These are phyloP conservation scores for Spermophilus dauricus DNA, from an alignment of 2,113 vertebrate species.

Conservation along the genomic window DNA sequence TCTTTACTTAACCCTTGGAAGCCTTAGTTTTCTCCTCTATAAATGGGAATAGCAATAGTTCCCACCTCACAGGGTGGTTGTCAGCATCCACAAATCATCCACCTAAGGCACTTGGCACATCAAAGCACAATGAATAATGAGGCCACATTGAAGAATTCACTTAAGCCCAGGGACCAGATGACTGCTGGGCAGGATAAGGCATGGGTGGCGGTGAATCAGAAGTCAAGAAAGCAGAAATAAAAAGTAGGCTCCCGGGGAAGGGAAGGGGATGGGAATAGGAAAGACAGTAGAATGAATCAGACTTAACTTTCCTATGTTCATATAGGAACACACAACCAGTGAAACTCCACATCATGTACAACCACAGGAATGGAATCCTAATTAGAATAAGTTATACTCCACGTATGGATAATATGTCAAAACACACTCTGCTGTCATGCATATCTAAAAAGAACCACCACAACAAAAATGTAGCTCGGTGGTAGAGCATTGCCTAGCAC, in stretches of 20 bases:
- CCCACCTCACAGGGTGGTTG: background rate
- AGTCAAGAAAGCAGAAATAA: background rate
- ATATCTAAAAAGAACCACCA: too few species aligned
- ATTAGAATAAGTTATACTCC: too few species aligned
- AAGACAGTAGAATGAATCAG: too few species aligned
- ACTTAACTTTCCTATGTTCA: too few species aligned
- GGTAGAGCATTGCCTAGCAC: background rate
- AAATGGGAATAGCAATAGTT: background rate
- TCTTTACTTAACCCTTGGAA: background rate
- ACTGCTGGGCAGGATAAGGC: background rate
- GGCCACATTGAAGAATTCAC: background rate
- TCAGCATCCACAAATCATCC: background rate
- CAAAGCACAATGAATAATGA: background rate
- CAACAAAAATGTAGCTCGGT: background rate
- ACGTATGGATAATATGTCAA: too few species aligned
- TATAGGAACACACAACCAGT: too few species aligned
- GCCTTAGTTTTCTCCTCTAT: background rate
- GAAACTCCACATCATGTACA: too few species aligned
- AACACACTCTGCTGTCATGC: too few species aligned
- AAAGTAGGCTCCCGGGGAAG: background rate
- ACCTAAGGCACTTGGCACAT: accelerated
- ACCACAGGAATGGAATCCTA: too few species aligned
- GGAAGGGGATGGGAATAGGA: too few species aligned
- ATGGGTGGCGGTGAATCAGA: background rate
- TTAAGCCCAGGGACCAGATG: background rate